Evolutionary conservation across 2,797 vertebrate genomes (phyloP).

Genomic region (Artibeus lituratus): DNA sequence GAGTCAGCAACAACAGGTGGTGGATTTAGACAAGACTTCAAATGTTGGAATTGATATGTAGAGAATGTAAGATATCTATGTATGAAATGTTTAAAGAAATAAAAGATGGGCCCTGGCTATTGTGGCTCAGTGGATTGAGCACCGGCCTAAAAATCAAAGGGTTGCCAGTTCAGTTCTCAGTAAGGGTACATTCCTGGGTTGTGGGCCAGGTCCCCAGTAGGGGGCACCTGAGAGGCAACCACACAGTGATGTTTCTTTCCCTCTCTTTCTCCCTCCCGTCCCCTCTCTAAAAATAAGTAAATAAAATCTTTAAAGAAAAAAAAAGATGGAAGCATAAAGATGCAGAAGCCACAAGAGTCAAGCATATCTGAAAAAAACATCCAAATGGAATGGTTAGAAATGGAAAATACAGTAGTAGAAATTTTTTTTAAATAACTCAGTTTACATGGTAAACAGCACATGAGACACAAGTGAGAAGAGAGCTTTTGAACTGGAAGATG

Average conservation of each 20-base stretch:
- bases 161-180: too few species aligned
- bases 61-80: background rate
- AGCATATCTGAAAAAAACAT: background rate
- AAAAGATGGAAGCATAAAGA: background rate
- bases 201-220: too few species aligned
- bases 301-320: too few species aligned
- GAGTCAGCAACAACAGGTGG: background rate
- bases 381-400: constrained; percentile 3
- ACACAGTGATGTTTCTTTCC: too few species aligned
- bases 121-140: too few species aligned
- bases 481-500: constrained; percentile 37
- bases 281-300: too few species aligned
- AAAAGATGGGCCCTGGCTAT: background rate
- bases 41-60: background rate
- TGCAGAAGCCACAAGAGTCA: background rate
- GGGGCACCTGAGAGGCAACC: too few species aligned
- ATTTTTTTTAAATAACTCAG: background rate
- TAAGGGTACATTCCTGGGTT: too few species aligned
- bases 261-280: too few species aligned
- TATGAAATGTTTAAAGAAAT: constrained; percentile 21
- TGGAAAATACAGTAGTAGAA: background rate
- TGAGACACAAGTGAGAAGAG: background rate
- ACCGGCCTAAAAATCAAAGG: too few species aligned
- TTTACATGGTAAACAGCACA: background rate
- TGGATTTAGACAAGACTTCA: background rate